phyloP scores from a whole-genome alignment of 2,113 vertebrate genomes.

The Poeciliopsis occidentalis region DNA sequence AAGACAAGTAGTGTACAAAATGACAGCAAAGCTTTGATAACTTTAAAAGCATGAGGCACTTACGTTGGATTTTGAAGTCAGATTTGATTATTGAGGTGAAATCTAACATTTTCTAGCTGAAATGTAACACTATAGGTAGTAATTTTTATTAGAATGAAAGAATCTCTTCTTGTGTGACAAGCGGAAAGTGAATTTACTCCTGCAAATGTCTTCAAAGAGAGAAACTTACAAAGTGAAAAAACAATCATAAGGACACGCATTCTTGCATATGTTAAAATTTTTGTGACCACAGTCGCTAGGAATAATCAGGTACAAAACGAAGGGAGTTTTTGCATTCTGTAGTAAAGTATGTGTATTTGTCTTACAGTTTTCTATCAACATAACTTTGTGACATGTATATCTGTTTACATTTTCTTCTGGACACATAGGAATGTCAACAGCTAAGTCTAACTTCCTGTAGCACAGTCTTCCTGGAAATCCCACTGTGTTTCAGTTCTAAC shows the following conservation, averaged over 20 bases:
- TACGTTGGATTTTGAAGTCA: background rate
- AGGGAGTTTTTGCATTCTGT: background rate
- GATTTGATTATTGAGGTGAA: background rate
- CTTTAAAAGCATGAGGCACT: conserved; percentile 1
- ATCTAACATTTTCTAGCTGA: background rate
- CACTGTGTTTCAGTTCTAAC: too few species aligned
- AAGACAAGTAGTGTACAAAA: background rate
- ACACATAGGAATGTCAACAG: background rate
- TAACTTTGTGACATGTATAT: background rate
- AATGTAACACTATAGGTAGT: background rate
- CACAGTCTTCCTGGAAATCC: too few species aligned
- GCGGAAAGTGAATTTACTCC: too few species aligned
- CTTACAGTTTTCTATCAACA: background rate
- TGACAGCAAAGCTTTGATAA: background rate
- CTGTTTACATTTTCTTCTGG: background rate
- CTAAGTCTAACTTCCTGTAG: too few species aligned
- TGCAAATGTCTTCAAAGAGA: background rate
- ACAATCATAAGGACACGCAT: background rate
- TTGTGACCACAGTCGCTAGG: background rate
- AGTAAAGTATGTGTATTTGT: background rate
- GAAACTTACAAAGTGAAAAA: background rate
- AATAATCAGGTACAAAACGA: background rate
- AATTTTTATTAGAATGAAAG: background rate
- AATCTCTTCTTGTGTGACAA: too few species aligned
- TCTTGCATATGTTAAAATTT: background rate